These are phyloP conservation scores for Chaetophractus vellerosus DNA, from an alignment of 2,797 vertebrate species.

Conservation along the genomic window DNA sequence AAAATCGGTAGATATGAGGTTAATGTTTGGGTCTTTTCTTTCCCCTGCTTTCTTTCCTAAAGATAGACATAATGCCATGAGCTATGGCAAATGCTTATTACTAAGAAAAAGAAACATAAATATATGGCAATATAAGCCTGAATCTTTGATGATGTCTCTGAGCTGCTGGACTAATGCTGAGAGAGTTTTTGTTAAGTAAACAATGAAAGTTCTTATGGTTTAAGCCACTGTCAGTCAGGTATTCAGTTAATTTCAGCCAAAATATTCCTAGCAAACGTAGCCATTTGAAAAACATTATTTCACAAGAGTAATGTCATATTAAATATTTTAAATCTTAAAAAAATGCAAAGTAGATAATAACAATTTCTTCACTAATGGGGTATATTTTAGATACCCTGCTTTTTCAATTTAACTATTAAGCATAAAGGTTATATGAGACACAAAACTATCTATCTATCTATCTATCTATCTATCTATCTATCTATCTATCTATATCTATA, in stretches of 20 bases:
- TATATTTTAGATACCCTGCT: background rate
- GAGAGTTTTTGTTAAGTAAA: background rate
- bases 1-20: background rate
- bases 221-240: background rate
- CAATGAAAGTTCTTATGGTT: background rate
- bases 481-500: too few species aligned
- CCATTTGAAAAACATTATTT: constrained; percentile 24
- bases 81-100: background rate
- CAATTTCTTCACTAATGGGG: background rate
- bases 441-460: background rate
- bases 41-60: background rate
- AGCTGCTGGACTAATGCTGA: background rate
- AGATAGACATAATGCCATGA: background rate
- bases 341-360: background rate
- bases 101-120: background rate
- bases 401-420: background rate
- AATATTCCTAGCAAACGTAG: background rate
- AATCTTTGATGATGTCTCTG: background rate
- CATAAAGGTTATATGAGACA: background rate
- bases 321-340: constrained; percentile 36
- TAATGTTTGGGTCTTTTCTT: background rate
- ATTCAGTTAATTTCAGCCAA: constrained; percentile 11
- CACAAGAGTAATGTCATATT: background rate
- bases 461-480: background rate
- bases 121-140: background rate